These are phyloP conservation scores for Chesias legatella DNA, from an alignment of 2,888 invertebrate genomes.

Conservation along the genomic window DNA sequence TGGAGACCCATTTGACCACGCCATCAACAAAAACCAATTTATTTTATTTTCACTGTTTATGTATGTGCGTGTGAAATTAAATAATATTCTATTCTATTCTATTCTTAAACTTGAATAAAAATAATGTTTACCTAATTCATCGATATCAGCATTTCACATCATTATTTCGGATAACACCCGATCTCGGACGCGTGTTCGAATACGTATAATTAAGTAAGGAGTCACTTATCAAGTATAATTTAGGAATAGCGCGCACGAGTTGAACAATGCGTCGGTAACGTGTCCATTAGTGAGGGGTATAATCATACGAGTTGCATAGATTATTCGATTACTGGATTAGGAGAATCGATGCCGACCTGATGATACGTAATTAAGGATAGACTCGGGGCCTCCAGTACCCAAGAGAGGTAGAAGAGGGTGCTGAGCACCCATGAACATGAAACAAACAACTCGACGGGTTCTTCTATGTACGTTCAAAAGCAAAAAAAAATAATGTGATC, in stretches of 20 bases:
- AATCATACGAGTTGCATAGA: constrained; percentile 20
- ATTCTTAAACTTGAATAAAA: too few relatives aligned
- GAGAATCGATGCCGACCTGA: constrained; percentile 1
- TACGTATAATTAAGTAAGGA: constrained; percentile 63
- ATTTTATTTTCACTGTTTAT: too few relatives aligned
- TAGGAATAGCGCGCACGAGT: constrained; percentile 56
- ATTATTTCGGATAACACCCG: constrained; percentile 30
- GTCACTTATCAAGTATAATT: constrained; percentile 49
- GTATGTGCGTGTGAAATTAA: too few relatives aligned
- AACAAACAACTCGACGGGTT: too few relatives aligned
- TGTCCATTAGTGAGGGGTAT: constrained; percentile 21
- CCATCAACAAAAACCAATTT: too few relatives aligned
- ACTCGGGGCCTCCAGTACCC: too few relatives aligned
- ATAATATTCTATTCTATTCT: too few relatives aligned
- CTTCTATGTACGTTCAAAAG: too few relatives aligned
- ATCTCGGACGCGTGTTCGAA: constrained; percentile 55
- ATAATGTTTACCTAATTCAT: constrained; percentile 7
- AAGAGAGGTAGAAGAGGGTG: too few relatives aligned
- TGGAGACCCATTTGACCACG: too few relatives aligned
- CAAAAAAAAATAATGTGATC: too few relatives aligned
- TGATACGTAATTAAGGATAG: background rate
- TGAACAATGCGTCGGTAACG: constrained; percentile 39
- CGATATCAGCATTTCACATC: constrained; percentile 18
- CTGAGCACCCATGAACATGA: too few relatives aligned
- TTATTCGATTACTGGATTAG: constrained; percentile 18